phyloP scores from a whole-genome alignment of 2,888 invertebrate genomes.

The Linnaemya vulpina region DNA sequence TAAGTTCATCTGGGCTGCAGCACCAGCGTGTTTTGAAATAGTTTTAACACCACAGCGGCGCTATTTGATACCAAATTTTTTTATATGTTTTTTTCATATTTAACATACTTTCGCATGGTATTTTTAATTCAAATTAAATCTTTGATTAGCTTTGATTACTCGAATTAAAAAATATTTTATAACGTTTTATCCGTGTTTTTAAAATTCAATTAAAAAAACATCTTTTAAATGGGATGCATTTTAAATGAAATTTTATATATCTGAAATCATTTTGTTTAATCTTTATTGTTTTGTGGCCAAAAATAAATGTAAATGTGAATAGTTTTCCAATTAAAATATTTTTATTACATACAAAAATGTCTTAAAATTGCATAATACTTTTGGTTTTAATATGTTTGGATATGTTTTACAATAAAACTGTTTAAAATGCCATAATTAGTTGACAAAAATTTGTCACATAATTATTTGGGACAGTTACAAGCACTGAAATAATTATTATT shows the following conservation, averaged over 20 bases:
- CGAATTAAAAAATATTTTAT: conserved; percentile 8
- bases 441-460: background rate
- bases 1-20: conserved; percentile 9
- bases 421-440: background rate
- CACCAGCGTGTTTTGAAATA: conserved; percentile 19
- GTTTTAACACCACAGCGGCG: conserved; percentile 23
- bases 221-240: background rate
- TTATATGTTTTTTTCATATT: background rate
- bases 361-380: background rate
- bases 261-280: background rate
- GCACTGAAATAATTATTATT: too few relatives aligned
- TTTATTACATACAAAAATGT: background rate
- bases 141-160: conserved; percentile 11
- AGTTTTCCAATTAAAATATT: too few relatives aligned
- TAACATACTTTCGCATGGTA: background rate
- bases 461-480: too few relatives aligned
- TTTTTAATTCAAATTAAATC: conserved; percentile 22
- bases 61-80: background rate
- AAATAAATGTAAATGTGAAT: background rate
- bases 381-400: background rate
- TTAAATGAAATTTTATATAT: background rate
- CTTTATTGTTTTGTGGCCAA: background rate
- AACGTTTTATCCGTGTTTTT: background rate
- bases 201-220: background rate
- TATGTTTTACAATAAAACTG: background rate